Percentiles rank a stretch among this genome's conserved stretches.
Conservation (phyloP, 2,888 invertebrate species). For the Agrotis clavis region DNA sequence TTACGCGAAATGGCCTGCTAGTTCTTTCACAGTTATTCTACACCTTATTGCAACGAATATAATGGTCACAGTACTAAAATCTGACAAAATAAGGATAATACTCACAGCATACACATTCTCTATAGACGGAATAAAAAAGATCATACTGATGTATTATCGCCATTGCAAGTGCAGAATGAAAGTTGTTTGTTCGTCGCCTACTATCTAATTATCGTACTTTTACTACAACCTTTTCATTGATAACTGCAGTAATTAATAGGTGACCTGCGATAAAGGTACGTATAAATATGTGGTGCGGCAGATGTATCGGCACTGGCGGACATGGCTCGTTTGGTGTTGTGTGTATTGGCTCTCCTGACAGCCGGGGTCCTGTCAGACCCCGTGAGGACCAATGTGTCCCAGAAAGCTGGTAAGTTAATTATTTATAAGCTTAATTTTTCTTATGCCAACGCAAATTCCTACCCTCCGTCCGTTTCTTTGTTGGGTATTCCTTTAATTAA, state of each 20-base stretch:
- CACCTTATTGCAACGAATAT: too few relatives aligned
- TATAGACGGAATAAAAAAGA: conserved; percentile 36
- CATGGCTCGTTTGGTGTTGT: conserved; percentile 83
- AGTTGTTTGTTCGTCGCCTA: conserved; percentile 49
- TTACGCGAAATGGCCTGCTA: conserved; percentile 24
- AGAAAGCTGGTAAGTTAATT: conserved; percentile 80
- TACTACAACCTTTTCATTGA: conserved; percentile 54
- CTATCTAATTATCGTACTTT: conserved; percentile 49
- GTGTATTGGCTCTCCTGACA: conserved; percentile 78
- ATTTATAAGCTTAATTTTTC: too few relatives aligned
- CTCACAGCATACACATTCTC: neutral
- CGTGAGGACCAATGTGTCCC: conserved; percentile 65
- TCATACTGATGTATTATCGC: conserved; percentile 48
- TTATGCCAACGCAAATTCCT: too few relatives aligned
- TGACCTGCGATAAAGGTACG: conserved; percentile 63
- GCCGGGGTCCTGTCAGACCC: conserved; percentile 80
- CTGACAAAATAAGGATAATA: too few relatives aligned
- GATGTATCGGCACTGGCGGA: conserved; percentile 70
- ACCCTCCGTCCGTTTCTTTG: too few relatives aligned
- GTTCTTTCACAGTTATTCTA: too few relatives aligned
- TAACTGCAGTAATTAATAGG: conserved; percentile 48
- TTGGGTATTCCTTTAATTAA: too few relatives aligned
- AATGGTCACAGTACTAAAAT: too few relatives aligned
- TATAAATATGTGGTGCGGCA: conserved; percentile 70
- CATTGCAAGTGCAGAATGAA: conserved; percentile 39